A percentile compares a stretch with the other conserved stretches of the same genome.
Conservation (phyloP, 2,113 vertebrate genomes). For the Sphyrna mokarran region DNA sequence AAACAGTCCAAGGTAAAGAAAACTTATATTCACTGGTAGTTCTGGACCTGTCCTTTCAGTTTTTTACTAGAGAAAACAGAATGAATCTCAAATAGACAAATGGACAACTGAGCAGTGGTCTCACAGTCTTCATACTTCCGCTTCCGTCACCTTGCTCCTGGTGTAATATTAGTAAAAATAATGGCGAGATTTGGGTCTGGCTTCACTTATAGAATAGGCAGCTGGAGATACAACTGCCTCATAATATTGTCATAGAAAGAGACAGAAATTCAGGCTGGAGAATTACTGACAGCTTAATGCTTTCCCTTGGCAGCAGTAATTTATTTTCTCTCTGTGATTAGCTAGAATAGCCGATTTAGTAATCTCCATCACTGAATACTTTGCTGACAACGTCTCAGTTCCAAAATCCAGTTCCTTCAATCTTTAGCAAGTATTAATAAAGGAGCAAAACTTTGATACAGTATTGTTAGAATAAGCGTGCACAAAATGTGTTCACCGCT, state of each 20-base stretch:
- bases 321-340: slow-evolving; percentile 38
- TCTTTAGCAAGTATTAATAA: background rate
- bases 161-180: slow-evolving; percentile 51
- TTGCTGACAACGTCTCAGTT: background rate
- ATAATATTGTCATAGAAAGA: slow-evolving; percentile 53
- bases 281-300: slow-evolving; percentile 55
- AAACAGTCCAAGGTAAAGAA: background rate
- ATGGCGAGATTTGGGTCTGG: slow-evolving; percentile 56
- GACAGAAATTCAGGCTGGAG: slow-evolving; percentile 49
- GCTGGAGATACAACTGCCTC: slow-evolving; percentile 52
- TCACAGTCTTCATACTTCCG: slow-evolving; percentile 48
- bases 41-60: background rate
- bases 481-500: too few relatives aligned
- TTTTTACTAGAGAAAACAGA: background rate
- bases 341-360: slow-evolving; percentile 51
- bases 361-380: slow-evolving; percentile 41
- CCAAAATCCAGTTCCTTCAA: background rate
- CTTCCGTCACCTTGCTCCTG: slow-evolving; percentile 55
- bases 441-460: background rate
- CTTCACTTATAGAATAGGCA: slow-evolving; percentile 57
- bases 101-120: background rate
- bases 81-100: background rate
- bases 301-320: slow-evolving; percentile 52
- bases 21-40: background rate
- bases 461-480: background rate